Evolutionary conservation across 2,888 invertebrate genomes (phyloP), one percentile per base, ranked within the genome.

Genomic region (Colletes collaris): DNA sequence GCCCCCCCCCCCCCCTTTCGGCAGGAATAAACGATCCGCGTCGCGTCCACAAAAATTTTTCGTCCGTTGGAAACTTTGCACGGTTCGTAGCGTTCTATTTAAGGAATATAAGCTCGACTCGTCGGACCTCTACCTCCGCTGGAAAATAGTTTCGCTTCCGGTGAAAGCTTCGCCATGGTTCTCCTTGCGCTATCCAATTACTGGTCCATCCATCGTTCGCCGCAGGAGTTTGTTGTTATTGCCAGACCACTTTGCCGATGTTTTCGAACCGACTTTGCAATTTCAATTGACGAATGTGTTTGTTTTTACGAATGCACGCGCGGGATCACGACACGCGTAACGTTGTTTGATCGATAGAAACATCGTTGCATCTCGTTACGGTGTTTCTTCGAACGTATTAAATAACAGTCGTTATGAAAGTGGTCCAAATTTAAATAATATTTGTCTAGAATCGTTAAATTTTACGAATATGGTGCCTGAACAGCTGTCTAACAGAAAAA

Each of bases 271-370:
- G 40, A 13, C 19, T 44, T 37, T 19, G 46, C 35, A 52, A 16
- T 52, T 63, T 27, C 27, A 62, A 13, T 53, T n/a, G 56, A 27
- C 27, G 46, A 35, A 10, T 6, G 1, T 8, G 37, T 37, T 6
- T 13, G 35, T 53, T 56, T 55, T 55, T 60, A 8, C 27, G 27
- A 77, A 50, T 8, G 19, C 66, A 19, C 13, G 10, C 7, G 27
- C 8, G 49, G 16, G 40, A 50, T 67, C 62, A 19, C 59, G 62
- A 62, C 69, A 59, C 50, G 55, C 44, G 59, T 70, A 49, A 56
- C 44, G 52, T 80, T 86, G 52, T 80, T 86, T 83, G 80, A 72
- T 77, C 80, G 75, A 84, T 84, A 70, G 60, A 64, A 77, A 76
- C 70, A 77, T 53, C n/a, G 50, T 73, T 11, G 67, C 11, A 60